phyloP scores from a whole-genome alignment of 1,140 invertebrate genomes.

The Macrotrachela quadricornifera region DNA sequence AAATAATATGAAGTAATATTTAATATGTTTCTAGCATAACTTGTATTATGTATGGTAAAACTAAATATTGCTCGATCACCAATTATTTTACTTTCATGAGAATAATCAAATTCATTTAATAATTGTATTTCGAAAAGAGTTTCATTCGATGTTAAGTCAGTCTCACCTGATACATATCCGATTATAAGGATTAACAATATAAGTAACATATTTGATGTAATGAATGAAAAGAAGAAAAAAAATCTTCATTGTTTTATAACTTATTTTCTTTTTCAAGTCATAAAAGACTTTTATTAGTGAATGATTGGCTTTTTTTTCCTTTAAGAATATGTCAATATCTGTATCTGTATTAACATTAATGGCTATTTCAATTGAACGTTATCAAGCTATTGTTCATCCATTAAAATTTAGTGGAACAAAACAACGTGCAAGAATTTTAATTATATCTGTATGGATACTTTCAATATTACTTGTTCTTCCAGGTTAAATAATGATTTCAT shows the following conservation, averaged over 20 bases:
- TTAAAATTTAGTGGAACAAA: constrained; percentile 53
- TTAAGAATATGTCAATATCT: constrained; percentile 62
- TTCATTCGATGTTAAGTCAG: too few relatives aligned
- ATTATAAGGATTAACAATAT: too few relatives aligned
- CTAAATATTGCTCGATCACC: too few relatives aligned
- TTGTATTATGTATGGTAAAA: too few relatives aligned
- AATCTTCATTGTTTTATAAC: not conserved
- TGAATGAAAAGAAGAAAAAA: not conserved
- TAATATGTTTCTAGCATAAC: too few relatives aligned
- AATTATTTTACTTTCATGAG: too few relatives aligned
- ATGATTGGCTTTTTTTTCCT: not conserved
- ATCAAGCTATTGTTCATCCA: constrained; percentile 76
- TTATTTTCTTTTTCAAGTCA: too few relatives aligned
- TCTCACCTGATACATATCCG: too few relatives aligned
- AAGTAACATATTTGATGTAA: too few relatives aligned
- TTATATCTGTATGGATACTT: constrained; percentile 57
- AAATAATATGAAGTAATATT: too few relatives aligned
- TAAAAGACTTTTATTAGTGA: not conserved
- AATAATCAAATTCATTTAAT: too few relatives aligned
- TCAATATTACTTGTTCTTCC: constrained; percentile 39
- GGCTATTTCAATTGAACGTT: constrained; percentile 69
- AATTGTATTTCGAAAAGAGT: too few relatives aligned
- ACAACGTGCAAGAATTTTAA: constrained; percentile 51
- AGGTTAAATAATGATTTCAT: constrained; percentile 15
- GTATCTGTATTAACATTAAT: constrained; percentile 70